phyloP scores from a whole-genome alignment of 2,888 invertebrate species.

The Campoplex capitator region DNA sequence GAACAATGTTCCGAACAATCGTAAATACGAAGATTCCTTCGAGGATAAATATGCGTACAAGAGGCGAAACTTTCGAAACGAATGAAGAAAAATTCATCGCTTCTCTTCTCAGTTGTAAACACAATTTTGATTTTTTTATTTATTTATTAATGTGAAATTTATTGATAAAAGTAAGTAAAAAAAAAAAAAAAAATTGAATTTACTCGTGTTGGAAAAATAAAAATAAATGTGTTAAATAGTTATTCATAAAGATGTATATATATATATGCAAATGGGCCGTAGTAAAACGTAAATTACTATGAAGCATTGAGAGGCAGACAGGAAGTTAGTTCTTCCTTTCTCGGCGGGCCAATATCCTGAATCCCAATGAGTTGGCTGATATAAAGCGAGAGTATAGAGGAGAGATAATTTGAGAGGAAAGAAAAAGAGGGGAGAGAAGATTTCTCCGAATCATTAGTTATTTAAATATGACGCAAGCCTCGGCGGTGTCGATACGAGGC shows the following conservation, averaged over 20 bases:
- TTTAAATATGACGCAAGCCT: constrained; percentile 75
- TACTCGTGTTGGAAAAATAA: neutral
- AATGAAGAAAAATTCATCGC: no score
- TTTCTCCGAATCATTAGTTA: constrained; percentile 75
- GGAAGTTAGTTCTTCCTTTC: constrained; percentile 79
- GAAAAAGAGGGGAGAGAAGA: neutral
- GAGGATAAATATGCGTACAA: neutral
- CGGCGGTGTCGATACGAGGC: neutral
- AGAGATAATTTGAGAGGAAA: neutral
- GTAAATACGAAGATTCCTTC: neutral
- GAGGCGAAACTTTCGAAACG: no score
- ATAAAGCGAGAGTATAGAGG: constrained; percentile 7
- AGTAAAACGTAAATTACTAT: constrained; percentile 33
- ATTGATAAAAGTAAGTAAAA: no score
- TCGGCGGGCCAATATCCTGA: constrained; percentile 82
- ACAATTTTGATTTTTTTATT: no score
- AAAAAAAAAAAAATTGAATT: no score
- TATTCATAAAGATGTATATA: constrained; percentile 4
- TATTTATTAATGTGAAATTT: no score
- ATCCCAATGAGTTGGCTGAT: constrained; percentile 79
- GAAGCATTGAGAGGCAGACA: constrained; percentile 69
- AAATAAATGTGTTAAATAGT: neutral
- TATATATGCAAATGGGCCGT: constrained; percentile 1
- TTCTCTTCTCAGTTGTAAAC: no score
- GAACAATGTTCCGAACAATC: neutral